A percentile compares a stretch with the other conserved stretches of the same genome.
Evolutionary conservation across 2,888 invertebrate species (phyloP).

Genomic region (Hydropsyche betteni): DNA sequence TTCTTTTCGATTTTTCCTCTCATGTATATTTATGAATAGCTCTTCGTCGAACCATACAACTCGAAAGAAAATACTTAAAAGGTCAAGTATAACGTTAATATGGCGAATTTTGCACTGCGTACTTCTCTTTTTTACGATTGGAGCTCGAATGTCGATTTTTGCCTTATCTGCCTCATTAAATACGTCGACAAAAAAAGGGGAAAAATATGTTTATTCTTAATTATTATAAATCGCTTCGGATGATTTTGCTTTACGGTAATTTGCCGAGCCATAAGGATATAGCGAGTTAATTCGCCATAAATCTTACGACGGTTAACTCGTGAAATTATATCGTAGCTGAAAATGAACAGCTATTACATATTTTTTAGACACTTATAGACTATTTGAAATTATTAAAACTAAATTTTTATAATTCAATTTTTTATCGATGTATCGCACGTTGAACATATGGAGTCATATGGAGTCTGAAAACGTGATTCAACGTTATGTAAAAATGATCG

Average conservation of each 20-base stretch:
- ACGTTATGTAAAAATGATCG: too few species aligned
- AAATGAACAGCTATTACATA: too few species aligned
- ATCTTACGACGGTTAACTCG: conserved; percentile 13
- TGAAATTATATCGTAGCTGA: too few species aligned
- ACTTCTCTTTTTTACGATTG: too few species aligned
- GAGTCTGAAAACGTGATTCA: too few species aligned
- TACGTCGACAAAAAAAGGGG: too few species aligned
- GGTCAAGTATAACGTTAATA: background rate
- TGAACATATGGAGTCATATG: too few species aligned
- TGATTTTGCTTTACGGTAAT: conserved; percentile 8
- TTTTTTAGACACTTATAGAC: too few species aligned
- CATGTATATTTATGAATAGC: conserved; percentile 17
- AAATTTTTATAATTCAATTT: too few species aligned
- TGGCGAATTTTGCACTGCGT: background rate
- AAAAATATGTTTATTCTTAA: conserved; percentile 3
- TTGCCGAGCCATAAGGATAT: conserved; percentile 9
- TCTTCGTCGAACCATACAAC: conserved; percentile 7
- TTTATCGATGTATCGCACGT: too few species aligned
- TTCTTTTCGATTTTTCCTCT: conserved; percentile 32
- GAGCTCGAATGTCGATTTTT: background rate
- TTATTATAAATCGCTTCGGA: background rate
- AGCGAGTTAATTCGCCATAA: conserved; percentile 24
- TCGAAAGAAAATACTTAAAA: conserved; percentile 9
- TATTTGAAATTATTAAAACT: too few species aligned
- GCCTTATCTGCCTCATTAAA: too few species aligned